These are phyloP conservation scores for Pogonocichla stellata DNA, from an alignment of 2,113 vertebrate species.

Conservation along the genomic window DNA sequence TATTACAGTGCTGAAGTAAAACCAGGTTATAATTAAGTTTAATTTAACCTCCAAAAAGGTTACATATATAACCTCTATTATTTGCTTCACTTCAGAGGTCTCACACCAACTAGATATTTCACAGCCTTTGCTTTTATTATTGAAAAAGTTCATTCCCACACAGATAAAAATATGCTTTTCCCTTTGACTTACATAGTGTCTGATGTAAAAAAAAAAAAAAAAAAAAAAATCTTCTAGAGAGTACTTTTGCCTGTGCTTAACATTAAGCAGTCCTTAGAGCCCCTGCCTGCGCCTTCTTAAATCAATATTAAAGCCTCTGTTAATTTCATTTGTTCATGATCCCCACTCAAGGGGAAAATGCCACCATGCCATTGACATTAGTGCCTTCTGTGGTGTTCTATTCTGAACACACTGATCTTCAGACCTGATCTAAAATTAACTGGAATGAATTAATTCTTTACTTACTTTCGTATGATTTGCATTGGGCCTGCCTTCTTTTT, in stretches of 20 bases:
- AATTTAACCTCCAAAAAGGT: not conserved
- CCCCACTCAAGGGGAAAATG: not conserved
- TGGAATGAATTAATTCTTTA: not conserved
- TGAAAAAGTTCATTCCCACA: not conserved
- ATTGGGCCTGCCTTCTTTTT: not conserved
- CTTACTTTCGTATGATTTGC: not conserved
- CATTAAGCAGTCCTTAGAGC: not conserved
- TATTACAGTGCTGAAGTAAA: not conserved
- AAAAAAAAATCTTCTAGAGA: not conserved
- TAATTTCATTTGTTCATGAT: slow-evolving; percentile 22
- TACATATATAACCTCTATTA: not conserved
- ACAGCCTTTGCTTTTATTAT: not conserved
- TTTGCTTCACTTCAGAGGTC: not conserved
- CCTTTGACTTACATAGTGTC: not conserved
- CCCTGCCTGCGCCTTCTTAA: not conserved
- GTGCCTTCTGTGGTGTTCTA: not conserved
- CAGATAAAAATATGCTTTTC: not conserved
- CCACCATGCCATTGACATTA: not conserved
- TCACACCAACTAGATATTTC: not conserved
- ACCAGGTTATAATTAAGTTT: not conserved
- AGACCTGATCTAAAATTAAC: slow-evolving; percentile 1
- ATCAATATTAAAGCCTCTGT: slow-evolving; percentile 23
- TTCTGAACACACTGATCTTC: not conserved
- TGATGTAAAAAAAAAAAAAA: not conserved
- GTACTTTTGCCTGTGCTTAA: not conserved